phyloP scores from a whole-genome alignment of 2,888 invertebrate genomes.

The Thelaira solivaga region DNA sequence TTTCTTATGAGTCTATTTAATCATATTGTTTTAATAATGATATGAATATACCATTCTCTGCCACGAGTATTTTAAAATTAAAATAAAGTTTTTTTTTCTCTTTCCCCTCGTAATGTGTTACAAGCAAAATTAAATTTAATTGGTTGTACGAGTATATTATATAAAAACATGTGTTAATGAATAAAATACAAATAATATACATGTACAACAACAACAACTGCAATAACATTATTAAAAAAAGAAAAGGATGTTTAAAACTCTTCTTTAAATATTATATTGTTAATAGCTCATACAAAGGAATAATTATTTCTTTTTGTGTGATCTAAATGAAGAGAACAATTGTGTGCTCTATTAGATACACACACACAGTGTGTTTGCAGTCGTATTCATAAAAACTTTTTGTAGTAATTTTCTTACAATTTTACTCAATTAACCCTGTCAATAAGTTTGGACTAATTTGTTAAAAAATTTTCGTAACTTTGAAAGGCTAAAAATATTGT shows the following conservation, averaged over 20 bases:
- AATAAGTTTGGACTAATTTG: too few species aligned
- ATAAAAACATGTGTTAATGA: background rate
- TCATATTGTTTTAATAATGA: constrained; percentile 30
- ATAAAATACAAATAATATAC: background rate
- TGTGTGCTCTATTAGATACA: background rate
- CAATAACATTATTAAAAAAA: too few species aligned
- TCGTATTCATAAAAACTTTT: background rate
- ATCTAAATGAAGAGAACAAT: background rate
- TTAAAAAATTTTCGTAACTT: too few species aligned
- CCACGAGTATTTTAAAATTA: constrained; percentile 22
- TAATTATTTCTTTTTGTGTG: background rate
- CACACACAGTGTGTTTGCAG: background rate
- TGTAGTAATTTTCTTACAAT: constrained; percentile 33
- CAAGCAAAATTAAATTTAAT: constrained; percentile 36
- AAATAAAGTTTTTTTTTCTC: background rate
- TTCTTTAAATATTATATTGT: constrained; percentile 18
- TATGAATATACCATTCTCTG: background rate
- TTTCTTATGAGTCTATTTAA: background rate
- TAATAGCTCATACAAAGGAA: too few species aligned
- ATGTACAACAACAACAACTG: background rate
- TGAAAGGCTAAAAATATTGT: too few species aligned
- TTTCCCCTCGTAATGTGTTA: background rate
- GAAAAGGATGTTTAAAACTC: constrained; percentile 1
- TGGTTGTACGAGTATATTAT: constrained; percentile 19
- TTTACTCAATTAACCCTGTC: constrained; percentile 32